Evolutionary conservation across 1,140 invertebrate species (phyloP).

Genomic region (Geopemphigus sp.): DNA sequence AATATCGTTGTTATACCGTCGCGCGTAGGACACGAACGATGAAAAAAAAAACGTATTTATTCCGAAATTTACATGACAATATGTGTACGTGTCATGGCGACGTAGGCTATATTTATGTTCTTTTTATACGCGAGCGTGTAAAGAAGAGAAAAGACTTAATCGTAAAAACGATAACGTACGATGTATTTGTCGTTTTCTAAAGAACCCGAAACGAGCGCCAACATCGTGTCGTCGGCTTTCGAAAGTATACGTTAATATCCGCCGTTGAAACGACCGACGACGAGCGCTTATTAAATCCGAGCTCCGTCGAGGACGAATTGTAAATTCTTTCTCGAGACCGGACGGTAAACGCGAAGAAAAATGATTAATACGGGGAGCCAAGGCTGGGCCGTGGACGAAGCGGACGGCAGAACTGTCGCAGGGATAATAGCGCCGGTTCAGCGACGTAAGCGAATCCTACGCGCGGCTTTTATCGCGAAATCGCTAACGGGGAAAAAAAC

Average conservation of each 20-base stretch:
- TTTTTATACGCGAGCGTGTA: not conserved
- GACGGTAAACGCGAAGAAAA: too few species aligned
- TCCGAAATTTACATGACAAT: constrained; percentile 35
- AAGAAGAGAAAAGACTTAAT: constrained; percentile 1
- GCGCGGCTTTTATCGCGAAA: too few species aligned
- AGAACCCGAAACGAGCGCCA: not conserved
- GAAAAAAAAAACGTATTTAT: not conserved
- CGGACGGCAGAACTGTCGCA: too few species aligned
- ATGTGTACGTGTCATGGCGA: not conserved
- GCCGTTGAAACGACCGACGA: not conserved
- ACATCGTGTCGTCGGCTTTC: not conserved
- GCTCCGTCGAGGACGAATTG: too few species aligned
- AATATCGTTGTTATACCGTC: too few species aligned
- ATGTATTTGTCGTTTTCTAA: not conserved
- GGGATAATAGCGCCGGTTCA: too few species aligned
- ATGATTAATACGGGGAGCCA: too few species aligned
- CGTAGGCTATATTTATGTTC: not conserved
- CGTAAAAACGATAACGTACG: constrained; percentile 4
- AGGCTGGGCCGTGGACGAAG: too few species aligned
- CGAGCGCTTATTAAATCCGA: too few species aligned
- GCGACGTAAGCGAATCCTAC: too few species aligned
- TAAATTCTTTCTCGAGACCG: too few species aligned
- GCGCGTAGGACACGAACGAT: not conserved
- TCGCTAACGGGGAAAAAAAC: too few species aligned
- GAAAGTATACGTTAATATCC: not conserved